Evolutionary conservation across 2,888 invertebrate genomes (phyloP).

Genomic region (Eulithis prunata): DNA sequence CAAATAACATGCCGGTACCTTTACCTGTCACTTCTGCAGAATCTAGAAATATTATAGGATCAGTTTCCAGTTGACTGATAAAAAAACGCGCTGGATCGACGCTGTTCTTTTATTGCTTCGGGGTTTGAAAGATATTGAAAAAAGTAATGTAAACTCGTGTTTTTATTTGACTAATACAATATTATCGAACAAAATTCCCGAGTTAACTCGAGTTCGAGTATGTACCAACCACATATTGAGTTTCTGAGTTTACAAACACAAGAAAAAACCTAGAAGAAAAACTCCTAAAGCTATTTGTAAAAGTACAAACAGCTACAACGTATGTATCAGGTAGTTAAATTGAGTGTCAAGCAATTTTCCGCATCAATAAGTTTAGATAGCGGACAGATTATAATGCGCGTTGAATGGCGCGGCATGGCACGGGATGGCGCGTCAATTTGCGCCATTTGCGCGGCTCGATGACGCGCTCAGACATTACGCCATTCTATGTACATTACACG

Average conservation of each 20-base stretch:
- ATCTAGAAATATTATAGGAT: background rate
- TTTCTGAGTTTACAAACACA: too few relatives aligned
- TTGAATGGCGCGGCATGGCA: constrained; percentile 6
- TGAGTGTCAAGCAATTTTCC: constrained; percentile 20
- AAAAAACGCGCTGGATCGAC: background rate
- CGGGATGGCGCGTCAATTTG: constrained; percentile 35
- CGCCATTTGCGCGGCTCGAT: constrained; percentile 39
- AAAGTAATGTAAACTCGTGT: too few relatives aligned
- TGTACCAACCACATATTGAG: too few relatives aligned
- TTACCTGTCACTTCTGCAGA: background rate
- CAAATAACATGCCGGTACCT: background rate
- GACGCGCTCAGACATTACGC: constrained; percentile 38
- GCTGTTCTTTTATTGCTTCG: too few relatives aligned
- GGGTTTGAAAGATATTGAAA: too few relatives aligned
- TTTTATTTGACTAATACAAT: too few relatives aligned
- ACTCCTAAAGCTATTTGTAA: too few relatives aligned
- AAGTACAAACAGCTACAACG: background rate
- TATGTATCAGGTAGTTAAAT: background rate
- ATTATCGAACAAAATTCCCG: too few relatives aligned
- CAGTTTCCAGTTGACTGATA: background rate
- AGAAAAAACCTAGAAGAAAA: too few relatives aligned
- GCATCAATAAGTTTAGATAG: constrained; percentile 26
- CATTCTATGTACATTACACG: constrained; percentile 40
- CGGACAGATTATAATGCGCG: constrained; percentile 8
- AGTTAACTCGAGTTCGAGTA: too few relatives aligned